Evolutionary conservation across 2,888 invertebrate species (phyloP).

Genomic region (Ornithoptera alexandrae): DNA sequence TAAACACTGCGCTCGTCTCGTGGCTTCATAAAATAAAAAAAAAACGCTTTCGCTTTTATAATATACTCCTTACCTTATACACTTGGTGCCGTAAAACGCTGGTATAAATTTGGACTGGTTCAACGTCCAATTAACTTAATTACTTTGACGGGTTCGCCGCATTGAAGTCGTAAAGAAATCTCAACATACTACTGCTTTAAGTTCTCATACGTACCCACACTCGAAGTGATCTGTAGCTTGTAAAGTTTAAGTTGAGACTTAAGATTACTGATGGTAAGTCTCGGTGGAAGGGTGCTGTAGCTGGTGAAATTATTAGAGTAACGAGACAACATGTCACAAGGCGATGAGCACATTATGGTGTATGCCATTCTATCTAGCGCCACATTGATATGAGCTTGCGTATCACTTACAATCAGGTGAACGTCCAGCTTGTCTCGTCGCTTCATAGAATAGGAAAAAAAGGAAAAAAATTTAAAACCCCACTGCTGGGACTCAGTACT

Average conservation of each 20-base stretch:
- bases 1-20: no score
- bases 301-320: no score
- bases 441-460: no score
- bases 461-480: no score
- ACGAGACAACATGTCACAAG: no score
- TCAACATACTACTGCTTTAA: constrained; percentile 22
- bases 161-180: constrained; percentile 28
- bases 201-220: constrained; percentile 5
- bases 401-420: no score
- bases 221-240: constrained; percentile 13
- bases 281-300: background rate
- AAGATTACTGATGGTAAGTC: background rate
- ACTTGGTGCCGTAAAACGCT: constrained; percentile 24
- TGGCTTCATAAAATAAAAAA: no score
- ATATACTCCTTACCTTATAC: background rate
- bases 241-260: background rate
- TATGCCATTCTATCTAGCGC: no score
- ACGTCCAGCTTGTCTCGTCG: no score
- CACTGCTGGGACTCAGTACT: no score
- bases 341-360: no score
- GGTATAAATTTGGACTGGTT: constrained; percentile 28
- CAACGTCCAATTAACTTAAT: constrained; percentile 30
- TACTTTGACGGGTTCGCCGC: constrained; percentile 26
- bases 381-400: no score
- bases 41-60: constrained; percentile 8